phyloP scores from a whole-genome alignment of 1,140 invertebrate genomes.

The Tetramorium parvispinum region DNA sequence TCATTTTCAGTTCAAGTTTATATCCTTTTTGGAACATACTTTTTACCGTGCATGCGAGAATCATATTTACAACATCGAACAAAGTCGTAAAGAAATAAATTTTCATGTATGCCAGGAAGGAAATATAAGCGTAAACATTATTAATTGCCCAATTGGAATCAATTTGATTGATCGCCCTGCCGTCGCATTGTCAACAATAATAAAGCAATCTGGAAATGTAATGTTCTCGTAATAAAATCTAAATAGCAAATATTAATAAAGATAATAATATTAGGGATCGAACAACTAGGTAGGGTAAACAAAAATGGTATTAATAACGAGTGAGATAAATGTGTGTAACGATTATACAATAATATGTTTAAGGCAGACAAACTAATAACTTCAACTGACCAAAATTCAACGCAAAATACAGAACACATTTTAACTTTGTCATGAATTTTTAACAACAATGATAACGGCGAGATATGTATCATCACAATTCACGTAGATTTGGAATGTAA shows the following conservation, averaged over 20 bases:
- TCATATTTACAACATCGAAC: constrained; percentile 35
- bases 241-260: constrained; percentile 40
- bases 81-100: constrained; percentile 25
- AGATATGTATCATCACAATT: neutral
- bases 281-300: constrained; percentile 11
- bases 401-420: constrained; percentile 17
- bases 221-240: constrained; percentile 46
- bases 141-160: constrained; percentile 61
- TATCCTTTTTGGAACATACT: constrained; percentile 6
- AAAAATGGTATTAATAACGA: constrained; percentile 34
- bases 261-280: constrained; percentile 29
- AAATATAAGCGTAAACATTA: constrained; percentile 56
- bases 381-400: constrained; percentile 47
- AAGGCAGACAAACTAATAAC: constrained; percentile 47
- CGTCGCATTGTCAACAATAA: constrained; percentile 54
- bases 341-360: constrained; percentile 49
- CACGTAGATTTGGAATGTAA: neutral
- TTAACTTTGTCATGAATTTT: constrained; percentile 22
- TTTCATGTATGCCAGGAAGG: constrained; percentile 8
- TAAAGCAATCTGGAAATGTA: constrained; percentile 49
- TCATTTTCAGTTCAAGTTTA: neutral
- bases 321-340: constrained; percentile 28
- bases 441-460: constrained; percentile 24
- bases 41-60: constrained; percentile 13
- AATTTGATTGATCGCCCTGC: constrained; percentile 56